These are phyloP conservation scores for Oligia strigilis DNA, from an alignment of 2,888 invertebrate species.

Conservation along the genomic window DNA sequence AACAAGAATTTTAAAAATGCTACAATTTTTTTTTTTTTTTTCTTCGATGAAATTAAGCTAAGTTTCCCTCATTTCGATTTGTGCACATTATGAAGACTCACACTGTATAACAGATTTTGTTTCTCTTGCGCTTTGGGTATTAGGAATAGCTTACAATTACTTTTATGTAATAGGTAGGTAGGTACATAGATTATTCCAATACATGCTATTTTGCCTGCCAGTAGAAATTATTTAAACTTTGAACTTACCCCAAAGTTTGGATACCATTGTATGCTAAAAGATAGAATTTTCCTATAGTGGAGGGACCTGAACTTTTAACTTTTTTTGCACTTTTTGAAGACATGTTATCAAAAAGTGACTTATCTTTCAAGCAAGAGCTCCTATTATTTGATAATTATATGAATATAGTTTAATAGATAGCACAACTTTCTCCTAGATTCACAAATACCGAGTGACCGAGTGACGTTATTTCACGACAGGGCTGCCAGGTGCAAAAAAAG, in stretches of 20 bases:
- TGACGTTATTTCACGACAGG: too few relatives aligned
- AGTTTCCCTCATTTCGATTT: too few relatives aligned
- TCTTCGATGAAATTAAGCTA: too few relatives aligned
- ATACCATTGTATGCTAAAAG: conserved; percentile 93
- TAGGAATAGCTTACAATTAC: neutral
- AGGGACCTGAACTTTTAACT: conserved; percentile 85
- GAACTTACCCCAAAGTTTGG: conserved; percentile 93
- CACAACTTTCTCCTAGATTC: conserved; percentile 3
- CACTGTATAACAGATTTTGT: neutral
- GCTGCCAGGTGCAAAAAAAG: too few relatives aligned
- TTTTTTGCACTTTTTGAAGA: conserved; percentile 76
- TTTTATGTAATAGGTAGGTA: neutral
- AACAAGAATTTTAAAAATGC: too few relatives aligned
- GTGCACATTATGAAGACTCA: too few relatives aligned
- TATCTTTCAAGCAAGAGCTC: neutral
- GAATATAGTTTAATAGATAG: neutral
- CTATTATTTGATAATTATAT: neutral
- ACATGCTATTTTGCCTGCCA: neutral
- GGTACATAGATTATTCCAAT: neutral
- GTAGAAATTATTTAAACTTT: conserved; percentile 13
- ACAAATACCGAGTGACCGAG: neutral
- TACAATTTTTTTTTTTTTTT: too few relatives aligned
- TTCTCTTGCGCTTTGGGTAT: neutral
- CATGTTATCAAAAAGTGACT: conserved; percentile 60
- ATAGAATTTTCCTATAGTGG: conserved; percentile 91